Conservation (phyloP, 2,113 vertebrate genomes). For the Rhinoptilus africanus region DNA sequence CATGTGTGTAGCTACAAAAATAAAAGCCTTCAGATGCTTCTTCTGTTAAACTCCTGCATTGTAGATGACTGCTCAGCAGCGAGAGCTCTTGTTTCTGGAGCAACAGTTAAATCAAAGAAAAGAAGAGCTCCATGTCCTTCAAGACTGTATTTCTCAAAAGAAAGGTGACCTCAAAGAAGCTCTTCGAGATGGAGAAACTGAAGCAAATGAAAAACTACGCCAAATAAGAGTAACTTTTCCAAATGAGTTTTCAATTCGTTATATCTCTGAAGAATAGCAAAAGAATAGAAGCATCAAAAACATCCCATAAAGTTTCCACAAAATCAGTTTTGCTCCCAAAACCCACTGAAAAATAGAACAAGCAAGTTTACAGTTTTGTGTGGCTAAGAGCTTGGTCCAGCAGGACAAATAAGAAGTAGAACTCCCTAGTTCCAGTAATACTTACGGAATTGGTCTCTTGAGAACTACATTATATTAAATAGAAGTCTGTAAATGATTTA, state of each 20-base stretch:
- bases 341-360: not conserved
- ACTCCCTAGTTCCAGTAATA: not conserved
- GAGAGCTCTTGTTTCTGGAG: conserved; percentile 74
- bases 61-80: conserved; percentile 72
- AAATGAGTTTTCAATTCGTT: not conserved
- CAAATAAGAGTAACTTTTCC: conserved; percentile 69
- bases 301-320: not conserved
- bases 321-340: not conserved
- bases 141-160: conserved; percentile 72
- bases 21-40: not conserved
- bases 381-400: not conserved
- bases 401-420: not conserved
- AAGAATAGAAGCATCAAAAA: not conserved
- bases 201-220: conserved; percentile 70
- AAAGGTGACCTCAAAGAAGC: conserved; percentile 73
- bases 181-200: conserved; percentile 75
- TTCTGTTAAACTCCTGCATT: not conserved
- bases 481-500: not conserved
- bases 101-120: conserved; percentile 65
- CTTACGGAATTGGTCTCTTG: not conserved
- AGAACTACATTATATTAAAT: not conserved
- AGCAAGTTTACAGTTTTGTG: not conserved
- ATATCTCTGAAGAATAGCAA: not conserved
- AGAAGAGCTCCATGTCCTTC: conserved; percentile 75
- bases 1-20: not conserved